Evolutionary conservation across 2,797 vertebrate species (phyloP).

Genomic region (Chelonia mydas): DNA sequence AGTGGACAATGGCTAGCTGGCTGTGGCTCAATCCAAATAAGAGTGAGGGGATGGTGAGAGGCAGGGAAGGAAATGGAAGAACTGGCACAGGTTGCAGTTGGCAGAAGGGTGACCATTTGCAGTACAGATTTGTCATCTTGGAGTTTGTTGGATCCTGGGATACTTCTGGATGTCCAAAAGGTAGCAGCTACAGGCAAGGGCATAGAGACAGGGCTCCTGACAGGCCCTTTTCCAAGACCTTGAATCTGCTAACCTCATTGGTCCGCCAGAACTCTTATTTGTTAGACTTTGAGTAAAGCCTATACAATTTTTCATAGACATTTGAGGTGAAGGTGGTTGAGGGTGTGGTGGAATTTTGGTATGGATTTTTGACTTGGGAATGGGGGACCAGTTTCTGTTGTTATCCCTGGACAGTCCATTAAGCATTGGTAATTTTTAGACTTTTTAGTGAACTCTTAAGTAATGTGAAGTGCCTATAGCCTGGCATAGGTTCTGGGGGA

Average conservation of each 20-base stretch:
- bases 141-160: not conserved
- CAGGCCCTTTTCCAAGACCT: not conserved
- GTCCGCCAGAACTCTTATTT: not conserved
- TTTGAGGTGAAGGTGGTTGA: not conserved
- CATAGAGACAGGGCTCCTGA: not conserved
- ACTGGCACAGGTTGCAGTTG: not conserved
- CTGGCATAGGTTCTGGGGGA: not conserved
- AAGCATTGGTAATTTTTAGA: not conserved
- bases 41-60: not conserved
- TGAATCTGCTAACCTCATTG: not conserved
- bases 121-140: not conserved
- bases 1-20: not conserved
- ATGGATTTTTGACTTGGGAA: not conserved
- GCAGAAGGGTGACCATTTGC: fast-evolving
- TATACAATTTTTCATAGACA: not conserved
- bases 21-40: not conserved
- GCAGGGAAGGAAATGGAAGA: not conserved
- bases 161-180: not conserved
- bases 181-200: not conserved
- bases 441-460: not conserved
- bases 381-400: not conserved
- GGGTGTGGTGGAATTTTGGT: not conserved
- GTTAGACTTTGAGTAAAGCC: not conserved
- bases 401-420: not conserved
- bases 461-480: not conserved